phyloP scores from a whole-genome alignment of 2,888 invertebrate species.

The Xestia sexstrigata region DNA sequence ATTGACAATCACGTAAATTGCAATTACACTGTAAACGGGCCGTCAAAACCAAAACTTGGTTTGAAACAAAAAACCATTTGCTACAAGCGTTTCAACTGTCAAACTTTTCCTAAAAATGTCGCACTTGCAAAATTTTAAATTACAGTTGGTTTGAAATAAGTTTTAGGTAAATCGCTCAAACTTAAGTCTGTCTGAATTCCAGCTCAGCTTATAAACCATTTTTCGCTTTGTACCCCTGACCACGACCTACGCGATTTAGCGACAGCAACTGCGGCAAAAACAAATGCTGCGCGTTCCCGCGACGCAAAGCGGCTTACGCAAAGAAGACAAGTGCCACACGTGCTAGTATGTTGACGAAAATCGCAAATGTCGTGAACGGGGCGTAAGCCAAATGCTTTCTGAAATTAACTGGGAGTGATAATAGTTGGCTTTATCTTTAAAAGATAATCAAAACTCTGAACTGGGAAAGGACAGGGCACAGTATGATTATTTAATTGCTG shows the following conservation, averaged over 20 bases:
- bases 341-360: neutral
- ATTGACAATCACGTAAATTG: slow-evolving; percentile 34
- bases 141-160: slow-evolving; percentile 27
- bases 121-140: slow-evolving; percentile 21
- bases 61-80: slow-evolving; percentile 40
- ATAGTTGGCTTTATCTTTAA: neutral
- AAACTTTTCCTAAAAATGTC: slow-evolving; percentile 37
- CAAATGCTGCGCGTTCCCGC: neutral
- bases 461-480: neutral
- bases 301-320: neutral
- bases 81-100: slow-evolving; percentile 33
- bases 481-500: slow-evolving; percentile 14
- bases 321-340: neutral
- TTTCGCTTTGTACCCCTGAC: neutral
- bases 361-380: neutral
- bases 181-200: slow-evolving; percentile 13
- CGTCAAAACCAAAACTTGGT: slow-evolving; percentile 32
- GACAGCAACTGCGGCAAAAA: neutral
- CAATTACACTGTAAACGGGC: slow-evolving; percentile 28
- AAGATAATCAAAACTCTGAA: slow-evolving; percentile 7
- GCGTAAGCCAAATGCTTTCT: slow-evolving; percentile 27
- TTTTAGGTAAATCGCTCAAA: slow-evolving; percentile 50
- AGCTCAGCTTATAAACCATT: slow-evolving; percentile 25
- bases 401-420: slow-evolving; percentile 6
- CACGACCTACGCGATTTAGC: neutral